phyloP scores from a whole-genome alignment of 2,113 vertebrate genomes.

The Sterrhoptilus dennistouni region DNA sequence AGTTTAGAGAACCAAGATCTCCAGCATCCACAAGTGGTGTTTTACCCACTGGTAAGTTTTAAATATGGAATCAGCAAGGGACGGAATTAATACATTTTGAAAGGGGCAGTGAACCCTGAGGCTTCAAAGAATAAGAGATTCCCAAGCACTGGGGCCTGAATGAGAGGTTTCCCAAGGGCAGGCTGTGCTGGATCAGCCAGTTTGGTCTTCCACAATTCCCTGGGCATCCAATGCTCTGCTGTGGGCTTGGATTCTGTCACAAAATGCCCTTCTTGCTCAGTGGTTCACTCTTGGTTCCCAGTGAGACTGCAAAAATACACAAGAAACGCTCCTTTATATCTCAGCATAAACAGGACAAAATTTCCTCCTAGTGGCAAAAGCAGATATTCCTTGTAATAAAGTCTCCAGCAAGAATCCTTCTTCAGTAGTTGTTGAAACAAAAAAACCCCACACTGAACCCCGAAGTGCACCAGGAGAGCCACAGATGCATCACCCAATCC shows the following conservation, averaged over 20 bases:
- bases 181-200: neutral
- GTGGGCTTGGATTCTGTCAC: neutral
- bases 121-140: neutral
- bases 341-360: neutral
- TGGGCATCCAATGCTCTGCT: neutral
- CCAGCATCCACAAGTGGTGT: neutral
- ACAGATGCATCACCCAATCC: neutral
- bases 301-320: neutral
- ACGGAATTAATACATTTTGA: neutral
- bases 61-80: neutral
- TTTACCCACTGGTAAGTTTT: neutral
- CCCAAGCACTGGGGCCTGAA: neutral
- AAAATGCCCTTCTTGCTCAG: neutral
- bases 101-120: neutral
- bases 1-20: neutral
- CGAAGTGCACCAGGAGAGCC: neutral
- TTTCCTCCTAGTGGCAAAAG: neutral
- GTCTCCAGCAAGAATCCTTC: neutral
- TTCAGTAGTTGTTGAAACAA: neutral
- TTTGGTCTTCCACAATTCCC: neutral
- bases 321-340: neutral
- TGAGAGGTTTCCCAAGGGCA: neutral
- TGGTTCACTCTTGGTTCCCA: neutral
- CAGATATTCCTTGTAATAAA: neutral
- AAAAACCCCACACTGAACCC: accelerated